A percentile compares a stretch with the other conserved stretches of the same genome.
These are phyloP conservation scores for Acrobasis repandana DNA, from an alignment of 2,888 invertebrate species.

Conservation along the genomic window DNA sequence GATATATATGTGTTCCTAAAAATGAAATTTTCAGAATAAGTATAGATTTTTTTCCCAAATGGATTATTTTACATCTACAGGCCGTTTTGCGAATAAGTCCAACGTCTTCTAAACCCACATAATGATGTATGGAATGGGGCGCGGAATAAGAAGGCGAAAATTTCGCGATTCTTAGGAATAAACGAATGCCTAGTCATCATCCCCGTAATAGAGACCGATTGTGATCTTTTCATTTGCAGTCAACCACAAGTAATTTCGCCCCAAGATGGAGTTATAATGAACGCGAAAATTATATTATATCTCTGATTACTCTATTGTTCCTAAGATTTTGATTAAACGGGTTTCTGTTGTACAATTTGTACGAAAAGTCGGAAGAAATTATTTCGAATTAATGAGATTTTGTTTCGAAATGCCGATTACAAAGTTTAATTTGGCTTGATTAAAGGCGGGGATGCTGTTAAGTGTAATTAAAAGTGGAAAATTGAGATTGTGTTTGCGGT, in stretches of 20 bases:
- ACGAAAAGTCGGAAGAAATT: conserved; percentile 55
- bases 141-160: conserved; percentile 32
- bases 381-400: conserved; percentile 56
- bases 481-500: conserved; percentile 4
- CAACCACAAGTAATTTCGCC: conserved; percentile 65
- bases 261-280: conserved; percentile 69
- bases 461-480: conserved; percentile 35
- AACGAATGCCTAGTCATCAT: conserved; percentile 57
- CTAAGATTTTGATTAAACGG: conserved; percentile 64
- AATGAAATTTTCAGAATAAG: no score
- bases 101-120: background rate
- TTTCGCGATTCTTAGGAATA: conserved; percentile 36
- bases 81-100: background rate
- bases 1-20: no score
- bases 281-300: conserved; percentile 72
- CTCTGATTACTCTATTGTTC: conserved; percentile 74
- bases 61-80: background rate
- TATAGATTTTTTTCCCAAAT: no score
- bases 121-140: conserved; percentile 20
- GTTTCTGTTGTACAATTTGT: conserved; percentile 50
- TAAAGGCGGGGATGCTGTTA: conserved; percentile 30
- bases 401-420: conserved; percentile 45
- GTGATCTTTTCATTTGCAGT: conserved; percentile 78
- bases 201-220: conserved; percentile 64
- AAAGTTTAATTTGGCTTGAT: conserved; percentile 50